Evolutionary conservation across 1,140 invertebrate genomes (phyloP).

Genomic region (Pinna nobilis): DNA sequence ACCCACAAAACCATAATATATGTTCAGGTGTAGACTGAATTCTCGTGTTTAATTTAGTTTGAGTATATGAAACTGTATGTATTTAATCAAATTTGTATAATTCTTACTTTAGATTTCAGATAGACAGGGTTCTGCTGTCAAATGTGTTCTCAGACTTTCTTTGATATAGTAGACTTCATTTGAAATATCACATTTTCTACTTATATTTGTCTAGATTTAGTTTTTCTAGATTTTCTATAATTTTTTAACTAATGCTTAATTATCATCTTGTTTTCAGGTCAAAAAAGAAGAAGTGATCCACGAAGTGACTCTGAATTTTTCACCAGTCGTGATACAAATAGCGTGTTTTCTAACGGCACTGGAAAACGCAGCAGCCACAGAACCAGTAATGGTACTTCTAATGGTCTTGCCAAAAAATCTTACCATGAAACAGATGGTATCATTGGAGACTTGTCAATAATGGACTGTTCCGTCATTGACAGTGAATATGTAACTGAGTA

Average conservation of each 20-base stretch:
- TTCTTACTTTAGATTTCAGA: no score
- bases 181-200: no score
- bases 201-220: neutral
- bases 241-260: neutral
- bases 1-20: no score
- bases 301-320: conserved; percentile 31
- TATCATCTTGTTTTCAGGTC: conserved; percentile 22
- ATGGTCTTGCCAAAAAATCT: conserved; percentile 24
- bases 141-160: no score
- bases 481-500: conserved; percentile 71
- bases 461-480: conserved; percentile 68
- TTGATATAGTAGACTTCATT: no score
- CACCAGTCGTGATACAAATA: conserved; percentile 29
- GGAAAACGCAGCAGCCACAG: conserved; percentile 38
- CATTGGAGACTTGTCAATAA: conserved; percentile 79
- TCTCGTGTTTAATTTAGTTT: no score
- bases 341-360: conserved; percentile 16
- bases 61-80: no score
- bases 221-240: neutral
- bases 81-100: no score
- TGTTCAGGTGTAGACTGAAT: no score
- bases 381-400: conserved; percentile 5
- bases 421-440: conserved; percentile 68
- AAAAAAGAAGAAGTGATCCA: conserved; percentile 39
- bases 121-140: no score